Conservation (phyloP, 1,140 invertebrate genomes). For the Conus betulinus region DNA sequence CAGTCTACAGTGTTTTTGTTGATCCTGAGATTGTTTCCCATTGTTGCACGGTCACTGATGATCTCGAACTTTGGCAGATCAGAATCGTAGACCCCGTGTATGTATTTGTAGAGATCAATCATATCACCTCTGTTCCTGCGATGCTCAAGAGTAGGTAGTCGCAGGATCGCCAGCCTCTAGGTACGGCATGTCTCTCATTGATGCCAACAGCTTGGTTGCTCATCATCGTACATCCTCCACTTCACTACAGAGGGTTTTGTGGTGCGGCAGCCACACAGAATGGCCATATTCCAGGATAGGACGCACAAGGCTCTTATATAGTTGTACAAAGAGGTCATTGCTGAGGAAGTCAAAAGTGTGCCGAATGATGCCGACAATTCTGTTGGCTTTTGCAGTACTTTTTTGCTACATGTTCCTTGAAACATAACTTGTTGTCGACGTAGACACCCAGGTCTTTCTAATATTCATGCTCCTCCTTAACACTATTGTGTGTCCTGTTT, state of each 20-base stretch:
- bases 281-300: slow-evolving; percentile 5
- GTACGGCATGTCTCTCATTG: neutral
- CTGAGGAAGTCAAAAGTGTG: too few relatives aligned
- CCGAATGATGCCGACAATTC: too few relatives aligned
- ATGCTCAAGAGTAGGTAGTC: neutral
- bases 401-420: too few relatives aligned
- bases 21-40: too few relatives aligned
- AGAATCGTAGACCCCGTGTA: neutral
- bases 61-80: neutral
- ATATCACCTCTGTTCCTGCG: neutral
- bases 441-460: too few relatives aligned
- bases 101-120: neutral
- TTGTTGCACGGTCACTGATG: neutral
- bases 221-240: neutral
- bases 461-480: too few relatives aligned
- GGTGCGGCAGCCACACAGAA: neutral
- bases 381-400: too few relatives aligned
- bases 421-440: too few relatives aligned
- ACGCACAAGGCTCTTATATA: neutral
- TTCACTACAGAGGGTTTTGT: slow-evolving; percentile 17
- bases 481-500: too few relatives aligned
- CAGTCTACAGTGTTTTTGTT: too few relatives aligned
- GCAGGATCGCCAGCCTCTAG: neutral
- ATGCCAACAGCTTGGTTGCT: slow-evolving; percentile 8
- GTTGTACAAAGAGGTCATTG: neutral